Evolutionary conservation across 2,113 vertebrate species (phyloP).

Genomic region (Loxodonta africana): DNA sequence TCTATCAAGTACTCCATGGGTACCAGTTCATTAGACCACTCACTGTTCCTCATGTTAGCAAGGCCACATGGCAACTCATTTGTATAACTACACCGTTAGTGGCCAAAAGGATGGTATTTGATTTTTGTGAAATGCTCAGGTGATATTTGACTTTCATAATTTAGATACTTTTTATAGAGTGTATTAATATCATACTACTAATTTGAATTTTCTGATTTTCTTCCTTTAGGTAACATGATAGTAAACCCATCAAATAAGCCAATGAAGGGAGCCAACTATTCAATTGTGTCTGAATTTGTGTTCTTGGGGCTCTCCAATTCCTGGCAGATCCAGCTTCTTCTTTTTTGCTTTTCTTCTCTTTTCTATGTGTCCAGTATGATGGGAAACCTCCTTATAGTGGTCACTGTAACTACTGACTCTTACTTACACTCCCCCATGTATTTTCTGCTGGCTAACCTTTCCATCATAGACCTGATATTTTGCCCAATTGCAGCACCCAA

Average conservation of each 20-base stretch:
- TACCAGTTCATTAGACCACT: not conserved
- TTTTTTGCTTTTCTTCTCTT: conserved; percentile 66
- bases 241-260: not conserved
- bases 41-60: not conserved
- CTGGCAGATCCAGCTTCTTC: conserved; percentile 59
- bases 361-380: conserved; percentile 60
- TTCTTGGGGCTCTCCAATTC: conserved; percentile 71
- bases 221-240: conserved; percentile 7
- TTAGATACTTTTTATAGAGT: not conserved
- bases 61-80: not conserved
- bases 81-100: not conserved
- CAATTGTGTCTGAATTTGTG: conserved; percentile 72
- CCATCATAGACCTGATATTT: conserved; percentile 69
- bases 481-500: conserved; percentile 61
- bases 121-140: not conserved
- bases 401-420: conserved; percentile 55
- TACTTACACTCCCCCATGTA: conserved; percentile 61
- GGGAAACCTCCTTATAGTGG: conserved; percentile 66
- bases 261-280: not conserved
- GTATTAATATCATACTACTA: not conserved
- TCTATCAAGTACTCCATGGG: not conserved
- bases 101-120: not conserved
- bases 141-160: conserved; percentile 7
- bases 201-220: conserved; percentile 27
- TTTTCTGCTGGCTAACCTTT: conserved; percentile 70